Evolutionary conservation across 2,888 invertebrate species (phyloP).

Genomic region (Melanargia galathea): DNA sequence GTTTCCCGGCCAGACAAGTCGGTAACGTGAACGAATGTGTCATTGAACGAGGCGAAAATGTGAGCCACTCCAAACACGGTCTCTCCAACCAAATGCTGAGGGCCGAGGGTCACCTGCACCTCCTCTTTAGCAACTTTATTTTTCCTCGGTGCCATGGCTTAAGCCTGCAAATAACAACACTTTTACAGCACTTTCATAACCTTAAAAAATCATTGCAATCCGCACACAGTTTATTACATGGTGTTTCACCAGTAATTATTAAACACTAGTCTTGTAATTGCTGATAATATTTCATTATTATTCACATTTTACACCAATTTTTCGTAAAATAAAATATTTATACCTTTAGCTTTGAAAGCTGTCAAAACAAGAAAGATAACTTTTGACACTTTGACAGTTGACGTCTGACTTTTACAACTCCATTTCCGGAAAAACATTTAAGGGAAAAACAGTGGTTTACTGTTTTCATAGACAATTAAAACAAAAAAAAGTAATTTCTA

Average conservation of each 20-base stretch:
- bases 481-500: too few species aligned
- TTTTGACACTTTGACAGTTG: slow-evolving; percentile 7
- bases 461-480: too few species aligned
- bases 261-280: slow-evolving; percentile 36
- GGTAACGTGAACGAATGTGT: slow-evolving; percentile 99
- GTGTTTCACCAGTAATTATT: slow-evolving; percentile 36
- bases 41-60: slow-evolving; percentile 99
- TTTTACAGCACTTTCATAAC: slow-evolving; percentile 68
- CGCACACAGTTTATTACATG: slow-evolving; percentile 45
- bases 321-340: slow-evolving; percentile 48
- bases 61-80: slow-evolving; percentile 99
- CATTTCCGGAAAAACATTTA: too few species aligned
- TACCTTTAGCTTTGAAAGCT: slow-evolving; percentile 78
- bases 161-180: slow-evolving; percentile 76
- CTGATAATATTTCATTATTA: slow-evolving; percentile 52
- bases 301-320: slow-evolving; percentile 49
- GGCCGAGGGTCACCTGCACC: slow-evolving; percentile 97
- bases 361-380: slow-evolving; percentile 74
- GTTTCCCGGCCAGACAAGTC: slow-evolving; percentile 99
- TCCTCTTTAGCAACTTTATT: slow-evolving; percentile 98
- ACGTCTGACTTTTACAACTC: background rate
- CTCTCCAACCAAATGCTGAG: slow-evolving; percentile 98
- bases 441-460: slow-evolving; percentile 12
- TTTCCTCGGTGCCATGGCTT: slow-evolving; percentile 97
- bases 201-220: slow-evolving; percentile 70